Conservation (phyloP, 2,113 vertebrate genomes). For the Pluvianellus socialis region DNA sequence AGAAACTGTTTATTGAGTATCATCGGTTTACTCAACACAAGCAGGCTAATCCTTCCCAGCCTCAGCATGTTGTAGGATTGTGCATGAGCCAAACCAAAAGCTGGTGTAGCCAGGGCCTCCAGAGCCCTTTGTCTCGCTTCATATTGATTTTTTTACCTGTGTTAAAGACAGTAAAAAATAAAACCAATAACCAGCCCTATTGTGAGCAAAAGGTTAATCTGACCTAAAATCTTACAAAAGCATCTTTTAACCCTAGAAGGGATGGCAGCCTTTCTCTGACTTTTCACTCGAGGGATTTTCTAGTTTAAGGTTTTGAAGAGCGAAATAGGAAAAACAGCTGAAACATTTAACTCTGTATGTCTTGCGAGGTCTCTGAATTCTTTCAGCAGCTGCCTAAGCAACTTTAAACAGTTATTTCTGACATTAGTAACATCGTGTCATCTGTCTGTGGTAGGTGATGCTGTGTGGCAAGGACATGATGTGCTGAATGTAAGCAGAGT, state of each 20-base stretch:
- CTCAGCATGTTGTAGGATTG: slow-evolving; percentile 81
- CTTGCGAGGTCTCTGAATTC: slow-evolving; percentile 38
- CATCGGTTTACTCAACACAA: slow-evolving; percentile 86
- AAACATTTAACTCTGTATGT: slow-evolving; percentile 37
- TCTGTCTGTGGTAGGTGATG: neutral
- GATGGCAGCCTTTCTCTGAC: slow-evolving; percentile 42
- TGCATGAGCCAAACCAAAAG: slow-evolving; percentile 74
- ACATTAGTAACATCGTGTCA: neutral
- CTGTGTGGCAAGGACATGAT: neutral
- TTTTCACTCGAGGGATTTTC: slow-evolving; percentile 66
- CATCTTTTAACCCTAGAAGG: slow-evolving; percentile 78
- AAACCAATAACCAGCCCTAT: slow-evolving; percentile 73
- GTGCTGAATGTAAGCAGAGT: neutral
- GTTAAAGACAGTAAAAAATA: slow-evolving; percentile 76
- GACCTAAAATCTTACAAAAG: slow-evolving; percentile 80
- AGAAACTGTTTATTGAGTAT: slow-evolving; percentile 89
- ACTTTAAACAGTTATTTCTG: slow-evolving; percentile 2
- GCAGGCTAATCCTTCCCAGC: slow-evolving; percentile 84
- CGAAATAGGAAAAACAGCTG: slow-evolving; percentile 58
- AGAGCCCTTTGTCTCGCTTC: slow-evolving; percentile 77
- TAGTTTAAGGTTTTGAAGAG: slow-evolving; percentile 59
- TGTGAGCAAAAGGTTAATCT: slow-evolving; percentile 82
- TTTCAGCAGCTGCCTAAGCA: slow-evolving; percentile 6
- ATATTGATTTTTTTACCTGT: slow-evolving; percentile 80
- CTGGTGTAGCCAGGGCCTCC: slow-evolving; percentile 74